Evolutionary conservation across 2,888 invertebrate species (phyloP).

Genomic region (Congeria kusceri): DNA sequence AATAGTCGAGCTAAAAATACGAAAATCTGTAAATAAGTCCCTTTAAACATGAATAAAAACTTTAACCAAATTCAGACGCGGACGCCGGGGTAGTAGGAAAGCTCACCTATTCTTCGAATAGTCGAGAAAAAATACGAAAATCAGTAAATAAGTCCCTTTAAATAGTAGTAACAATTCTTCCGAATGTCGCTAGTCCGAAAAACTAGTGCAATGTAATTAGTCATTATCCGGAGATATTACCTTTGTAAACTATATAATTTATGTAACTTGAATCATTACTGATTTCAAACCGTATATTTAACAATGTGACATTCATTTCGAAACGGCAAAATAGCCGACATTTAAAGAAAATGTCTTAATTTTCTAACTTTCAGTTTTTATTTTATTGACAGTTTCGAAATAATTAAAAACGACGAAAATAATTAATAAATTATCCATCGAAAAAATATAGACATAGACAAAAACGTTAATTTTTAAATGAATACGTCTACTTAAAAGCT

Average conservation of each 20-base stretch:
- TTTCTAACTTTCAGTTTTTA: background rate
- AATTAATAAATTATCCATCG: background rate
- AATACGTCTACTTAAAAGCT: too few species aligned
- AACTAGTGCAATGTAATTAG: too few species aligned
- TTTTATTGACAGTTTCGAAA: background rate
- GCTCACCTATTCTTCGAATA: too few species aligned
- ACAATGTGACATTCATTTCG: constrained; percentile 71
- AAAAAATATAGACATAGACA: too few species aligned
- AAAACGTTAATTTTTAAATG: too few species aligned
- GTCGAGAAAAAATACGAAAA: too few species aligned
- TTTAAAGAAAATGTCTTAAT: background rate
- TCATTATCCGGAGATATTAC: constrained; percentile 42
- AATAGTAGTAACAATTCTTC: background rate
- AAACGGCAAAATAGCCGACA: background rate
- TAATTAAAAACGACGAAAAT: constrained; percentile 9
- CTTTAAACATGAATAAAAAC: too few species aligned
- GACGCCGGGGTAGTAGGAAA: too few species aligned
- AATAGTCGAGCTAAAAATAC: too few species aligned
- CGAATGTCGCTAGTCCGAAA: background rate
- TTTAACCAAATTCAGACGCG: too few species aligned
- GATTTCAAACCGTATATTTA: constrained; percentile 78
- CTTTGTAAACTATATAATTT: constrained; percentile 64
- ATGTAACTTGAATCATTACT: constrained; percentile 63
- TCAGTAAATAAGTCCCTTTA: too few species aligned
- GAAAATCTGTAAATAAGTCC: too few species aligned